These are phyloP conservation scores for Clamator glandarius DNA, from an alignment of 2,797 vertebrate genomes.

Conservation along the genomic window DNA sequence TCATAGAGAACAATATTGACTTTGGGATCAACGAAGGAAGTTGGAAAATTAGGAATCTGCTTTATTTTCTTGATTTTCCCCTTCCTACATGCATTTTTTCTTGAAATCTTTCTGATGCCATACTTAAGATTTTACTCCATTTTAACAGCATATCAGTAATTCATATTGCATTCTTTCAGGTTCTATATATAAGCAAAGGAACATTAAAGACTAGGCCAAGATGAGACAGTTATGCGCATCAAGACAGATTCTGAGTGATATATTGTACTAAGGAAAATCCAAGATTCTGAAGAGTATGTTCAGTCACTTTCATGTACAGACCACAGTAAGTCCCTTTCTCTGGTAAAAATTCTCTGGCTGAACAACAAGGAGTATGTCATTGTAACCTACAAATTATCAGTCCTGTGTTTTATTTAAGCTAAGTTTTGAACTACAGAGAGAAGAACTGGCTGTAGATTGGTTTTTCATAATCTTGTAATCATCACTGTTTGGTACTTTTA, in stretches of 20 bases:
- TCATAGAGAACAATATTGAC: background rate
- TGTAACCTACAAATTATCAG: background rate
- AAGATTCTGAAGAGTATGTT: background rate
- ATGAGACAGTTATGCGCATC: background rate
- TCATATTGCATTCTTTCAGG: background rate
- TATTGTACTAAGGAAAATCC: background rate
- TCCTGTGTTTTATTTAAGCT: background rate
- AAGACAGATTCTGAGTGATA: background rate
- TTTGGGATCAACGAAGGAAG: background rate
- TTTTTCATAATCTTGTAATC: background rate
- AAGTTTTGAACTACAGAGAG: background rate
- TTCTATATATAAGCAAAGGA: background rate
- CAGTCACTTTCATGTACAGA: background rate
- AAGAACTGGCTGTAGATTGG: background rate
- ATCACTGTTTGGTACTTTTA: background rate
- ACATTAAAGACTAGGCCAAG: background rate
- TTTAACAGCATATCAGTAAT: background rate
- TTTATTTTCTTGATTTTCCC: background rate
- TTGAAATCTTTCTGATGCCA: background rate
- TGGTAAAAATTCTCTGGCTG: background rate
- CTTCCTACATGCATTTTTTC: background rate
- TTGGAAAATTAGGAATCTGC: background rate
- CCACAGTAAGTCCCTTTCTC: background rate
- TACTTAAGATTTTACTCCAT: background rate
- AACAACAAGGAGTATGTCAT: background rate